Percentiles rank a stretch among this genome's conserved stretches.
Evolutionary conservation across 2,113 vertebrate species (phyloP).

Genomic region (Limnothrissa miodon): DNA sequence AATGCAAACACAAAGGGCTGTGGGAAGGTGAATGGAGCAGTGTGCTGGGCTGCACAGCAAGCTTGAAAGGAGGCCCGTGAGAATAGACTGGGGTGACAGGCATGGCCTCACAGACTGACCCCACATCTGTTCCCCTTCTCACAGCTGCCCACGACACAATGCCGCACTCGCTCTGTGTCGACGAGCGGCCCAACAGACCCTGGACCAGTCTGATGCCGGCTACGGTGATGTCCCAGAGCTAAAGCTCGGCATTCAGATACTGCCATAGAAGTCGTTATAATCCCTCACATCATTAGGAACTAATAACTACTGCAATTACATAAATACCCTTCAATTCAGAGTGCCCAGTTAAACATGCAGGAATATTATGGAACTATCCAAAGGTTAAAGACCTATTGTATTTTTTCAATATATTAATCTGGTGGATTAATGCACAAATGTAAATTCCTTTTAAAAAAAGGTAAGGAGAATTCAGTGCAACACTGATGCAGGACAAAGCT

Average conservation of each 20-base stretch:
- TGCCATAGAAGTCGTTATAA: neutral
- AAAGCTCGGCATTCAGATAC: neutral
- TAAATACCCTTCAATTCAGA: neutral
- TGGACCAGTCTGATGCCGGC: neutral
- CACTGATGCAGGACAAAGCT: neutral
- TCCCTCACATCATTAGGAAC: neutral
- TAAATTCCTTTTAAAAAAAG: neutral
- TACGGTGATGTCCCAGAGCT: neutral
- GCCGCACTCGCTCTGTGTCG: conserved; percentile 27
- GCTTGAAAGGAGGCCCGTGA: conserved; percentile 23
- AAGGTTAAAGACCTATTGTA: neutral
- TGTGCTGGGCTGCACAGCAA: neutral
- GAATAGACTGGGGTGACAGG: conserved; percentile 59
- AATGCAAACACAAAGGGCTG: conserved; percentile 21
- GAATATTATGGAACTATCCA: neutral
- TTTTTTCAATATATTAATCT: neutral
- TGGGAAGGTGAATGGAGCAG: conserved; percentile 14
- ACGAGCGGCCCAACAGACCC: neutral
- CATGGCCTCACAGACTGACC: conserved; percentile 60
- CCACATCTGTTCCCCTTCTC: conserved; percentile 62
- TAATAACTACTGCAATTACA: neutral
- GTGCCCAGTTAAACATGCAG: neutral
- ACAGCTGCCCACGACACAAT: conserved; percentile 49
- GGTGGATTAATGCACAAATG: neutral
- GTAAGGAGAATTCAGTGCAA: neutral